Base-by-base conservation (phyloP, 2,888 invertebrate species). In the Mesoligia furuncula region DNA sequence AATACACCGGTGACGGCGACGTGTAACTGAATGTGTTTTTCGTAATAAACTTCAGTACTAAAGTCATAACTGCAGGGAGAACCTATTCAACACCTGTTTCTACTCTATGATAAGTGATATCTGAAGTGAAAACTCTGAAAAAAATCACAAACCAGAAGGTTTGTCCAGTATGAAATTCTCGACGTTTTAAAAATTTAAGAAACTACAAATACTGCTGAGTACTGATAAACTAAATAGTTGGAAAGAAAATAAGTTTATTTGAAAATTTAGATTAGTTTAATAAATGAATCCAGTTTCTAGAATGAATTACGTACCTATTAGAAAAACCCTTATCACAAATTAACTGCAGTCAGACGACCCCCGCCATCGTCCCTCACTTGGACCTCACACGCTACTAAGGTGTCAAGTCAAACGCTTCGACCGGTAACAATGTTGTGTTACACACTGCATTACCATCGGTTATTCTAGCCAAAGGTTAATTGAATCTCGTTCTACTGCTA, bases 371-470 rank as follows among this genome's bases (percentile, higher is more conserved):
- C 11, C 45, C 45, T 85, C 20, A 62, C 81, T 87, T 90, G 76
- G 45, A 79, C 89, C 90, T 85, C 80, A 79, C 75, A 13, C 75
- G 72, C 79, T 65, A 77, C 80, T 75, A 75, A 87, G 85, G 91
- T 91, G 91, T 91, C 87, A 88, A 89, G 80, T 88, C 85, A 84
- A 88, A 88, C 83, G 89, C 91, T 89, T 78, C 79, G 79, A 76
- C 85, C 84, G 77, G 86, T 85, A 91, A 90, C 93, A 93, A 91
- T 93, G 88, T 90, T 80, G 85, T 87, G 88, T 88, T 85, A 84
- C 80, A 86, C 85, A 87, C 73, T 68, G 77, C 71, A 75, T 84
- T 88, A 85, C 82, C 75, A 79, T 80, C 80, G 74, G 80, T 85
- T 85, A 85, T 76, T 82, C 83, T 82, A 82, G 86, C 86, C 81